Conservation (phyloP, 1,140 invertebrate genomes). For the Zaprionus africanus region DNA sequence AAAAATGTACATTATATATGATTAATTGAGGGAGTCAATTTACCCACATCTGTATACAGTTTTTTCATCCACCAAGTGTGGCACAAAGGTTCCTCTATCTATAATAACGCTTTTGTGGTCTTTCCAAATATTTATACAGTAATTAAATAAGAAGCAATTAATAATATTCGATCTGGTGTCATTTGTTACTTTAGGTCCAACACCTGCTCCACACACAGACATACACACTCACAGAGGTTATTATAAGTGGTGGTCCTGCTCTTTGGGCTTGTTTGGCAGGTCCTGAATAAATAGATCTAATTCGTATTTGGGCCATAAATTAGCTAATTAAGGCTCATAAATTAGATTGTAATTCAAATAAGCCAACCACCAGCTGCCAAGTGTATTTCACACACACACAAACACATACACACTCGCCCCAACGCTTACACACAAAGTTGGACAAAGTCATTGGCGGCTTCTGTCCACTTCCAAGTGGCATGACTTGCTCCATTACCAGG, state of each 20-base stretch:
- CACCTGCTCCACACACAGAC: constrained; percentile 1
- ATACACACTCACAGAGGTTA: too few relatives aligned
- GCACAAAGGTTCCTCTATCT: background rate
- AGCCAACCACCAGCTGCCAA: constrained; percentile 7
- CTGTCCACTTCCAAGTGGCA: constrained; percentile 24
- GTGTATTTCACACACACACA: constrained; percentile 5
- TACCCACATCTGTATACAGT: background rate
- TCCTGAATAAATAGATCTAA: constrained; percentile 59
- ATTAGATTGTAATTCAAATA: constrained; percentile 43
- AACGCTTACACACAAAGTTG: constrained; percentile 9
- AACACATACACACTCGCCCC: background rate
- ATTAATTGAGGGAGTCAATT: background rate
- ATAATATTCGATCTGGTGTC: constrained; percentile 25
- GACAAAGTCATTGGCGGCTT: constrained; percentile 23
- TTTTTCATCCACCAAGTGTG: background rate
- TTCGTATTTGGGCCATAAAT: constrained; percentile 67
- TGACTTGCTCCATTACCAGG: constrained; percentile 51
- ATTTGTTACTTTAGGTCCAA: constrained; percentile 5
- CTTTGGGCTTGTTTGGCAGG: constrained; percentile 23
- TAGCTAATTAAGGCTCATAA: constrained; percentile 63
- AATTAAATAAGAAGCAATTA: constrained; percentile 23
- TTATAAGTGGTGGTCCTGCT: background rate
- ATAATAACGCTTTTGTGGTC: background rate
- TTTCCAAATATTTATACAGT: constrained; percentile 18
- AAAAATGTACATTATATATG: too few relatives aligned